Evolutionary conservation across 2,888 invertebrate species (phyloP).

Genomic region (Conomelus anceps): DNA sequence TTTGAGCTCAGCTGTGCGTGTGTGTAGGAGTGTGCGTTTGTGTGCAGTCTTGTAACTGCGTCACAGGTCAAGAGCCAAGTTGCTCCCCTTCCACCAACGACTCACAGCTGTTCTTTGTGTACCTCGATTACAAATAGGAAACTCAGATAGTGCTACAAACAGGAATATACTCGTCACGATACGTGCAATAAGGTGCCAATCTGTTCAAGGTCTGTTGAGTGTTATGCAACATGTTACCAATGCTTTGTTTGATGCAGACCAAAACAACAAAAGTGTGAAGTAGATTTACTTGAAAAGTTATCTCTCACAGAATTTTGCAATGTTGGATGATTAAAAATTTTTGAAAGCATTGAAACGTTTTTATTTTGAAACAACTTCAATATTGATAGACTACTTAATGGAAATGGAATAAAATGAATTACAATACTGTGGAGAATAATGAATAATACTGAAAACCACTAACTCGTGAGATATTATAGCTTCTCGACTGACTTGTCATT

Average conservation of each 20-base stretch:
- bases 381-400: too few species aligned
- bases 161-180: too few species aligned
- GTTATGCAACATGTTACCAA: background rate
- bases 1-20: background rate
- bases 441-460: too few species aligned
- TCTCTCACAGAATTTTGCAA: too few species aligned
- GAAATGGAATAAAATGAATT: too few species aligned
- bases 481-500: too few species aligned
- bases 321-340: too few species aligned
- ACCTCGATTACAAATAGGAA: background rate
- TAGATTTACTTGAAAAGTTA: too few species aligned
- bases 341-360: too few species aligned
- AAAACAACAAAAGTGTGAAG: background rate
- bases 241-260: background rate
- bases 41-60: background rate
- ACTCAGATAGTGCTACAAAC: background rate
- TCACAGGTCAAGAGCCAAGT: background rate
- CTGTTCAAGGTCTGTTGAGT: background rate
- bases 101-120: background rate
- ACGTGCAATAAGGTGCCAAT: background rate
- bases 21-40: background rate
- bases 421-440: too few species aligned
- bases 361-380: too few species aligned
- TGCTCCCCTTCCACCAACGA: background rate
- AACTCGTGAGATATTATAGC: too few species aligned